Base-by-base conservation (phyloP, 2,797 vertebrate genomes). In the Diplodus sargus region DNA sequence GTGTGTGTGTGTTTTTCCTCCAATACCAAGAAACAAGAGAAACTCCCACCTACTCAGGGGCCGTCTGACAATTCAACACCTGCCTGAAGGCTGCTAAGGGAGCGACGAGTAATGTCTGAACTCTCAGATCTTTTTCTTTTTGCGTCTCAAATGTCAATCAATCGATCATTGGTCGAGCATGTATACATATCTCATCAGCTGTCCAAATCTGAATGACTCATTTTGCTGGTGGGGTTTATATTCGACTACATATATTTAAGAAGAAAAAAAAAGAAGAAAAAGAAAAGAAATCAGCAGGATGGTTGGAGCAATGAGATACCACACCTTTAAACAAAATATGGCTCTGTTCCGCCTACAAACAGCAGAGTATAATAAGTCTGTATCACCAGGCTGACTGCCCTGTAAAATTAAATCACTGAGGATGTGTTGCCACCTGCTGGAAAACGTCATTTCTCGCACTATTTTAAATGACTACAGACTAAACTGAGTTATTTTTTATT, bases 31-130 rank as follows among this genome's bases (percentile, higher is more conserved):
- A 90, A 94, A 90, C 90, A 88, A 90, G 90, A 94, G 94, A 91
- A 95, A 93, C 94, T 94, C 95, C 95, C 95, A 91, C 92, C 89
- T 79, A 79, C 71, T 80, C 70, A 94, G 94, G 94, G 92, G 79
- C 88, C 92, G 93, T 95, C 92, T 93, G 78, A 86, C 92, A 95
- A 94, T 94, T 71, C 65, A 83, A 88, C 78, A 76, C 59, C 86
- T 89, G 76, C 75, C 18, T 4, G 9, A 28, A 63, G 51, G 70
- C 47, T 54, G 53, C 68, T 70, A 68, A 91, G 93, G 92, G 89
- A 90, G 67, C 78, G 81, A 91, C 86, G 25, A 69, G 0, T 9
- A 72, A 15, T 74, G 6, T 4, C 15, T 39, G 15, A 30, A 52
- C 12, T 22, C 14, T 4, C 0, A 47, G 5, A 45, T 22, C 39